Evolutionary conservation across 2,113 vertebrate genomes (phyloP), one percentile per base, ranked within the genome.

Genomic region (Trinectes maculatus): DNA sequence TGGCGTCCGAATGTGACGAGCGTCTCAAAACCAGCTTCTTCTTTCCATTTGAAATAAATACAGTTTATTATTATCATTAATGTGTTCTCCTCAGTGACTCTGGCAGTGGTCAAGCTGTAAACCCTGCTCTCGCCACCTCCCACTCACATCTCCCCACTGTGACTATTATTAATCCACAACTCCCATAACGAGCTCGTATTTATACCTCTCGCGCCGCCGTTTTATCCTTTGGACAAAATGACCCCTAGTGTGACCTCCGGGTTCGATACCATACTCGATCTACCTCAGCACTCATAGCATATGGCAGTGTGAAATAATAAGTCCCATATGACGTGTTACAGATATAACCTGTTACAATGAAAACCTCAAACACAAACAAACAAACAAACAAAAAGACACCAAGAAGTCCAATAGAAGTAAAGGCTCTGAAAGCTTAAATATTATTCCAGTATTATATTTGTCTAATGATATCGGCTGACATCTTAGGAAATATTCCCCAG

Each of bases 91-190:
- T 22, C 8, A 21, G 64, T 37, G 52, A 60, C 39, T 70, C 72
- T 59, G 68, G 59, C 68, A 77, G 68, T 61, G 49, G 44, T 54
- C 6, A 18, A 12, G 19, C 36, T 53, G n/a, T 26, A 24, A 55
- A 22, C 54, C 40, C 42, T 34, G 61, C 18, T n/a, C 26, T 59
- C 47, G 7, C 22, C 58, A 33, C 39, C 37, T 39, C 16, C n/a
- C n/a, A n/a, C n/a, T 8, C 16, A 13, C 37, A 39, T 16, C 37
- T n/a, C n/a, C 37, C 37, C 4, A 11, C 40, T 1, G 9, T 21
- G 9, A 9, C 8, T 3, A 21, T 21, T 11, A 16, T 43, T n/a
- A n/a, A n/a, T n/a, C n/a, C n/a, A n/a, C n/a, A n/a, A n/a, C n/a
- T n/a, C n/a, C n/a, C n/a, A n/a, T n/a, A n/a, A n/a, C n/a, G n/a